Evolutionary conservation across 2,797 vertebrate species (phyloP).

Genomic region (Pangasius djambal): DNA sequence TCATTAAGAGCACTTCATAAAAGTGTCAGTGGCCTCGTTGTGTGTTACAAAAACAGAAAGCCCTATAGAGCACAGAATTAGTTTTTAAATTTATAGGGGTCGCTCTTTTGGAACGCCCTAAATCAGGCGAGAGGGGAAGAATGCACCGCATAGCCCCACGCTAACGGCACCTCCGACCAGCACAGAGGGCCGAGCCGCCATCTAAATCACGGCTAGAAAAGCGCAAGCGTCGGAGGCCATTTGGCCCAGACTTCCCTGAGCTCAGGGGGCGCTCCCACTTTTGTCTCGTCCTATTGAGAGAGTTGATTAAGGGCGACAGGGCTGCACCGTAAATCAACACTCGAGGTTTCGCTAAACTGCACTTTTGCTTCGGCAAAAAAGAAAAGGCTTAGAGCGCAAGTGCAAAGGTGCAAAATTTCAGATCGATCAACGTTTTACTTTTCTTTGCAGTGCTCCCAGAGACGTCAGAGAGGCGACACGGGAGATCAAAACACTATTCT

Average conservation of each 20-base stretch:
- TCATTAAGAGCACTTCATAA: slow-evolving; percentile 99
- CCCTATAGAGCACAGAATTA: slow-evolving; percentile 91
- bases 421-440: slow-evolving; percentile 67
- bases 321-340: slow-evolving; percentile 88
- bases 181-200: slow-evolving; percentile 85
- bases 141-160: slow-evolving; percentile 88
- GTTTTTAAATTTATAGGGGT: slow-evolving; percentile 92
- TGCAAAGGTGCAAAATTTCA: slow-evolving; percentile 75
- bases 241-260: slow-evolving; percentile 89
- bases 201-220: slow-evolving; percentile 95
- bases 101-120: slow-evolving; percentile 86
- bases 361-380: slow-evolving; percentile 61
- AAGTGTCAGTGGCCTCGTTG: slow-evolving; percentile 91
- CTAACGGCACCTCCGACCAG: slow-evolving; percentile 83
- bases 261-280: slow-evolving; percentile 85
- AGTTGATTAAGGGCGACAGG: slow-evolving; percentile 93
- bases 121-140: slow-evolving; percentile 88
- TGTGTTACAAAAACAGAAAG: slow-evolving; percentile 89
- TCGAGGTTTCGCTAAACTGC: slow-evolving; percentile 88
- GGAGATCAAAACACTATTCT: slow-evolving; percentile 37
- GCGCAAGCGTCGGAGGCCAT: slow-evolving; percentile 89
- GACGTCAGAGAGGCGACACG: slow-evolving; percentile 50
- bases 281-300: slow-evolving; percentile 90
- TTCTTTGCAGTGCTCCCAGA: slow-evolving; percentile 68
- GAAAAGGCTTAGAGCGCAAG: slow-evolving; percentile 72